These are phyloP conservation scores for Apotomis betuletana DNA, from an alignment of 2,888 invertebrate species.

Conservation along the genomic window DNA sequence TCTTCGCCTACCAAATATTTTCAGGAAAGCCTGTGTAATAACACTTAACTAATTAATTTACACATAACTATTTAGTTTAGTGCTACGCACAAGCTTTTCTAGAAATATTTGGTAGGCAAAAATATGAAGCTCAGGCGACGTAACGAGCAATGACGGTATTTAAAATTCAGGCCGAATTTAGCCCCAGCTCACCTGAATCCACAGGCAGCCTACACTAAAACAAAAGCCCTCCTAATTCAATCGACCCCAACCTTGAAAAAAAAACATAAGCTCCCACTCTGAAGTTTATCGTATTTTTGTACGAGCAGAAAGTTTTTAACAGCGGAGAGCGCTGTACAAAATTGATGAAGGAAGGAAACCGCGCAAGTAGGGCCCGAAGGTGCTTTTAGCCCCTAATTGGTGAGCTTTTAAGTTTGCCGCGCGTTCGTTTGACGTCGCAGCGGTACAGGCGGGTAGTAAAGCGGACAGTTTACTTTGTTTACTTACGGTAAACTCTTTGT, in stretches of 20 bases:
- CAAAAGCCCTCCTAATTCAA: constrained; percentile 38
- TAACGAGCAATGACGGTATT: background rate
- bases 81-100: no score
- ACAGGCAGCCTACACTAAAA: constrained; percentile 4
- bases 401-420: constrained; percentile 83
- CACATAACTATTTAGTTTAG: no score
- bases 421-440: constrained; percentile 75
- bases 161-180: background rate
- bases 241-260: constrained; percentile 41
- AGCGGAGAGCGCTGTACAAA: constrained; percentile 76
- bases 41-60: no score
- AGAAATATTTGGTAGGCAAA: no score
- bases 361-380: constrained; percentile 74
- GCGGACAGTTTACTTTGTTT: constrained; percentile 50
- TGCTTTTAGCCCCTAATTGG: constrained; percentile 84
- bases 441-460: constrained; percentile 61
- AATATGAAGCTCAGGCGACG: no score
- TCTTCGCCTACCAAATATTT: no score
- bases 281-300: constrained; percentile 45
- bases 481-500: constrained; percentile 48
- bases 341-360: constrained; percentile 80
- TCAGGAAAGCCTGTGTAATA: no score
- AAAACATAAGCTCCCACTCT: constrained; percentile 37
- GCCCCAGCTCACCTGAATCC: constrained; percentile 7
- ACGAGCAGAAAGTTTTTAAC: constrained; percentile 54